Evolutionary conservation across 2,797 vertebrate genomes (phyloP), one percentile per base, ranked within the genome.

Genomic region (Cirrhinus molitorella): DNA sequence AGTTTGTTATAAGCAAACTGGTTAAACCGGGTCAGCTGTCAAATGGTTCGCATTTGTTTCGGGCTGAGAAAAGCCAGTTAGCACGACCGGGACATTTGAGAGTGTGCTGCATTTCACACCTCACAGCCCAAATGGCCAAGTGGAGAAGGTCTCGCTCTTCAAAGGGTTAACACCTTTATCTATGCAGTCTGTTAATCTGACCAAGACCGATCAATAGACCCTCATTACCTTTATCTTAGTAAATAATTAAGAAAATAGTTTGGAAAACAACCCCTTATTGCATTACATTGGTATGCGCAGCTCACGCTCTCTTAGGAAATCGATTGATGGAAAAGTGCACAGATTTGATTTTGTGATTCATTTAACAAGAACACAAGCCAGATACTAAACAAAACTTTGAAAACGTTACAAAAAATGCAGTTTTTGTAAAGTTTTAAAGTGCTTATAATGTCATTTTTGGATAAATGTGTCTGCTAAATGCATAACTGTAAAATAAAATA

Each of bases 81-180:
- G 19, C 79, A n/a, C 1, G 19, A 16, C 17, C 3, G 25, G 63
- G 40, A 67, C 71, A 21, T 57, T 43, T 67, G 80, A 76, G 55
- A 31, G 10, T 51, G 40, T 31, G 74, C 45, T 28, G 34, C 19
- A 31, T 59, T 47, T 83, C 65, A 83, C 81, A 83, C 73, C 74
- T 70, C 14, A 65, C 43, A 49, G 43, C 63, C 34, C 74, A 87
- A 77, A 85, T 57, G 49, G 81, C 67, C 88, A 87, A 85, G 71
- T 51, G 49, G 72, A 85, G 84, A 61, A 91, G 92, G 16, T 23
- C 21, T 59, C n/a, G 12, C 40, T 80, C 66, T 61, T 71, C 66
- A 16, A 80, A 74, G 57, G 12, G 21, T 74, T 63, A 53, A 83
- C 71, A 67, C 61, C 34, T 83, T 63, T 28, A 66, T 63, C 28